phyloP scores from a whole-genome alignment of 2,113 vertebrate species.

The Callopanchax toddi region DNA sequence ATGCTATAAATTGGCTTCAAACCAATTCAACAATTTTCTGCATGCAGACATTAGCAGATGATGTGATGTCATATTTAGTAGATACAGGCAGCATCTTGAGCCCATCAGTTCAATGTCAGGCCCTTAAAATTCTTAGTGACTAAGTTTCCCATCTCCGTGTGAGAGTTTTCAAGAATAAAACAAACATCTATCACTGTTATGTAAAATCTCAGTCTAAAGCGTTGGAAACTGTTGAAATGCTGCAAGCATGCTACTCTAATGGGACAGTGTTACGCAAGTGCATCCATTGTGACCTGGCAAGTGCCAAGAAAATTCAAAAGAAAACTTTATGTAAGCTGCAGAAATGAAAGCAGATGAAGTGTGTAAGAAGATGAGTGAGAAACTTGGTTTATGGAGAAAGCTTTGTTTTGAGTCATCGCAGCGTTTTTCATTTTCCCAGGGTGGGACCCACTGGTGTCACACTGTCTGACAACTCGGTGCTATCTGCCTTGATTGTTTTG shows the following conservation, averaged over 20 bases:
- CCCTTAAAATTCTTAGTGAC: too few relatives aligned
- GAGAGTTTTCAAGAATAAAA: too few relatives aligned
- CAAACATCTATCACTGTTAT: neutral
- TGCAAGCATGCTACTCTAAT: neutral
- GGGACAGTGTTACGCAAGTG: constrained; percentile 3
- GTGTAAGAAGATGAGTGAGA: constrained; percentile 16
- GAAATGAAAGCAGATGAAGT: constrained; percentile 24
- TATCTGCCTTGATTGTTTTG: constrained; percentile 64
- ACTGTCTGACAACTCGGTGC: constrained; percentile 64
- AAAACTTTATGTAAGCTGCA: constrained; percentile 30
- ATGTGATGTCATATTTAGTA: too few relatives aligned
- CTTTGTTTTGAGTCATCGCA: constrained; percentile 48
- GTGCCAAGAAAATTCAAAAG: constrained; percentile 5
- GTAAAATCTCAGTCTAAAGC: neutral
- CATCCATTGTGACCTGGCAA: constrained; percentile 10
- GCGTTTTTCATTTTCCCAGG: constrained; percentile 63
- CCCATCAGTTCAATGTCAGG: too few relatives aligned
- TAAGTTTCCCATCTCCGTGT: too few relatives aligned
- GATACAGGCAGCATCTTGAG: too few relatives aligned
- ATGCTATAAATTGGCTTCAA: too few relatives aligned
- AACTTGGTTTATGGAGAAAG: constrained; percentile 21
- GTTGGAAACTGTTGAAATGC: neutral
- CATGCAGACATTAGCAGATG: too few relatives aligned
- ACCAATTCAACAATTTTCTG: too few relatives aligned
- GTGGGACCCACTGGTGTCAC: constrained; percentile 57